Evolutionary conservation across 1,140 invertebrate genomes (phyloP).

Genomic region (Drusus annulatus): DNA sequence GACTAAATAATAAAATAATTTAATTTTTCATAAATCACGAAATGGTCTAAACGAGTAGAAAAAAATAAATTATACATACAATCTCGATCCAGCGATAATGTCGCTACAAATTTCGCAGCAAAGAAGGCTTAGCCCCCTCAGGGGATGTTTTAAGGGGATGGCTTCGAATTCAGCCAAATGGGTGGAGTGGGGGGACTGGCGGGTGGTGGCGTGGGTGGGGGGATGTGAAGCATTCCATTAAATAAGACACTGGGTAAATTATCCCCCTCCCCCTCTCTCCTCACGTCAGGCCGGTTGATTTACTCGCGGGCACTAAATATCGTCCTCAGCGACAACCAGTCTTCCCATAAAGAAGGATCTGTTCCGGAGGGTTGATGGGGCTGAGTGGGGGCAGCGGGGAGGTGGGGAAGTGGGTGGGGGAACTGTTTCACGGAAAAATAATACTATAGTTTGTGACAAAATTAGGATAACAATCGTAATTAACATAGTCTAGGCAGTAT

Average conservation of each 20-base stretch:
- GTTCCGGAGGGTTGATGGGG: slow-evolving; percentile 53
- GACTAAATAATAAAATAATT: background rate
- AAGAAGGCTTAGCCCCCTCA: slow-evolving; percentile 56
- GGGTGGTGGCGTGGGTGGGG: slow-evolving; percentile 28
- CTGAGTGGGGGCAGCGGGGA: background rate
- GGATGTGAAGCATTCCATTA: slow-evolving; percentile 57
- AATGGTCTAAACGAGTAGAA: slow-evolving; percentile 26
- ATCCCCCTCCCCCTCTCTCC: slow-evolving; percentile 48
- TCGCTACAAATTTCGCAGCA: slow-evolving; percentile 58
- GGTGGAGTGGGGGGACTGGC: slow-evolving; percentile 10
- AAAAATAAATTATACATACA: slow-evolving; percentile 41
- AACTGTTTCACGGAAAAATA: background rate
- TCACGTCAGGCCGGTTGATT: slow-evolving; percentile 59
- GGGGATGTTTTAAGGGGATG: slow-evolving; percentile 18
- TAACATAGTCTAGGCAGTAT: too few species aligned
- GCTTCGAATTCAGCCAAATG: slow-evolving; percentile 35
- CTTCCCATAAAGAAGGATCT: slow-evolving; percentile 61
- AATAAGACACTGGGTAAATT: slow-evolving; percentile 61
- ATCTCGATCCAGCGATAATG: slow-evolving; percentile 51
- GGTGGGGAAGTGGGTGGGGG: background rate
- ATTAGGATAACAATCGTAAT: slow-evolving; percentile 7
- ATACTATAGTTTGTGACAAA: background rate
- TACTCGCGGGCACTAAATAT: slow-evolving; percentile 61
- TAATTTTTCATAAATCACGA: slow-evolving; percentile 4
- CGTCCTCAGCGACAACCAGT: slow-evolving; percentile 60